Conservation (phyloP, 2,113 vertebrate genomes). For the Aspidoscelis tigris region DNA sequence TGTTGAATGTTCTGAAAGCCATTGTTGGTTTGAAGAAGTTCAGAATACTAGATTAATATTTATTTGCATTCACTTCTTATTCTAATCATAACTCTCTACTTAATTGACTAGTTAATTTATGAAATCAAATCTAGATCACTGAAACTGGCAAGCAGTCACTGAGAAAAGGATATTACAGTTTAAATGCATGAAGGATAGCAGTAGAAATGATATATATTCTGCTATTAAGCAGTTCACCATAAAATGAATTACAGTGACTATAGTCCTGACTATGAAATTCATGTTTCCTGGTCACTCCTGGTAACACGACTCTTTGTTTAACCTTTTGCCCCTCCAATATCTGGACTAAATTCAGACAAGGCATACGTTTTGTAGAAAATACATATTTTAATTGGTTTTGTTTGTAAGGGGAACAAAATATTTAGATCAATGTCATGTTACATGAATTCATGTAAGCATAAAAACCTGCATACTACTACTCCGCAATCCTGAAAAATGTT, state of each 20-base stretch:
- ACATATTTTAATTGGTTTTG: background rate
- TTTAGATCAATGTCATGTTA: constrained; percentile 5
- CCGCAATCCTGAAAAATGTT: background rate
- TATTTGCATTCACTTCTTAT: constrained; percentile 75
- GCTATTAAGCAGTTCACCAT: constrained; percentile 69
- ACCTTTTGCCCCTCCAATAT: constrained; percentile 20
- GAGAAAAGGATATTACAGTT: constrained; percentile 75
- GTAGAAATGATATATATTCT: constrained; percentile 75
- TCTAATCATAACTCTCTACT: constrained; percentile 74
- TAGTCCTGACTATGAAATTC: constrained; percentile 65
- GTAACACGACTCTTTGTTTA: constrained; percentile 42
- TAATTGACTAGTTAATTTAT: constrained; percentile 79
- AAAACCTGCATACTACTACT: background rate
- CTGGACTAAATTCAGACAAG: constrained; percentile 46
- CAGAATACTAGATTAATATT: constrained; percentile 71
- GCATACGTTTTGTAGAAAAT: background rate
- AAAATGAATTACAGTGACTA: constrained; percentile 72
- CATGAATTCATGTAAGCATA: constrained; percentile 12
- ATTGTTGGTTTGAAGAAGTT: constrained; percentile 53
- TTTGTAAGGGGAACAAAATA: background rate
- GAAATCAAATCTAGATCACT: constrained; percentile 78
- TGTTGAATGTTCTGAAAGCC: constrained; percentile 14
- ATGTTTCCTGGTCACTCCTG: constrained; percentile 57
- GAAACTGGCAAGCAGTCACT: constrained; percentile 77
- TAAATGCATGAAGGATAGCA: constrained; percentile 75